Percentiles rank a stretch among this genome's conserved stretches.
phyloP scores from a whole-genome alignment of 2,113 vertebrate genomes.

The Menura novaehollandiae region DNA sequence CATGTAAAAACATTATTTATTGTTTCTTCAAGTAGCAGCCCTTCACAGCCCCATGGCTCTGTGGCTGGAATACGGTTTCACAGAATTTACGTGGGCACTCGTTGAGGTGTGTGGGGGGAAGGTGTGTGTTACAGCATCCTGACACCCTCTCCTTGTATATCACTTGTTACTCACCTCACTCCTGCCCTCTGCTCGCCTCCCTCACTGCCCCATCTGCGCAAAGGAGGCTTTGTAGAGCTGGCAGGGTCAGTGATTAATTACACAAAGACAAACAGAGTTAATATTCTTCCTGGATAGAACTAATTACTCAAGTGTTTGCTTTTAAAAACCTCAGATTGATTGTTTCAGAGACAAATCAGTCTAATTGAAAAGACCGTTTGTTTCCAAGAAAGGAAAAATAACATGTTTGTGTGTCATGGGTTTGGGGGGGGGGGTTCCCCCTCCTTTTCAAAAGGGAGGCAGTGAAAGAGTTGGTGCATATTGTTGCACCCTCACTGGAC shows the following conservation, averaged over 20 bases:
- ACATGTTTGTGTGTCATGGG: not conserved
- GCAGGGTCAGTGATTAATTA: constrained; percentile 78
- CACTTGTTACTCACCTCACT: constrained; percentile 5
- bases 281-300: constrained; percentile 78
- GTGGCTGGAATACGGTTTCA: constrained; percentile 28
- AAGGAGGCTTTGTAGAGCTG: constrained; percentile 39
- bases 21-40: constrained; percentile 8
- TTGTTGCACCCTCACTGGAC: not conserved
- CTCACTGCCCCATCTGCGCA: constrained; percentile 47
- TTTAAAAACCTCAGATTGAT: constrained; percentile 74
- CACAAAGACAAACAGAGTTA: constrained; percentile 78
- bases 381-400: constrained; percentile 47
- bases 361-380: constrained; percentile 76
- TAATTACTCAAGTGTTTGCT: constrained; percentile 79
- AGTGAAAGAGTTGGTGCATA: not conserved
- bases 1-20: constrained; percentile 17
- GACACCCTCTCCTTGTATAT: constrained; percentile 39
- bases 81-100: constrained; percentile 46
- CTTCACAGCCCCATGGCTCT: not conserved
- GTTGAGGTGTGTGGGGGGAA: constrained; percentile 14
- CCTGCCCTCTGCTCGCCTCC: constrained; percentile 26
- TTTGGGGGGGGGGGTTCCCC: too few relatives aligned
- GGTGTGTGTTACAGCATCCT: constrained; percentile 14
- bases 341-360: constrained; percentile 68
- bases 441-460: not conserved